Conservation (phyloP, 2,797 vertebrate genomes). For the Gallinago stenura region DNA sequence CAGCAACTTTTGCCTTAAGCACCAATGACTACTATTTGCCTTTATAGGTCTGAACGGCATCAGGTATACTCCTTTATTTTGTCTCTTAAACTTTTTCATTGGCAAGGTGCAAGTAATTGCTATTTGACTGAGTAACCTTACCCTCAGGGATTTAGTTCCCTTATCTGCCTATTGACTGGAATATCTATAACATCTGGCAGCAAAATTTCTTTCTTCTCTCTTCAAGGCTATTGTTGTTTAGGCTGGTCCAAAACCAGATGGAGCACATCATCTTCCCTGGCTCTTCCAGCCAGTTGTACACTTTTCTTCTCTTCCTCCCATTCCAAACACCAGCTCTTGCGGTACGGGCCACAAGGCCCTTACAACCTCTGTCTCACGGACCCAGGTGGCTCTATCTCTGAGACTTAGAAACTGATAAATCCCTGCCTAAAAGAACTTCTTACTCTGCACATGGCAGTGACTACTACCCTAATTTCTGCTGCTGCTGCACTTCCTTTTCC, state of each 20-base stretch:
- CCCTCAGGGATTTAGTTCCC: neutral
- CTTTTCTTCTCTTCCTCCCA: neutral
- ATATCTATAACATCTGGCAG: neutral
- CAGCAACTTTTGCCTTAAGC: neutral
- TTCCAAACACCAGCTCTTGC: neutral
- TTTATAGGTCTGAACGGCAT: neutral
- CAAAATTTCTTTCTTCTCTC: neutral
- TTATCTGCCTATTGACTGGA: neutral
- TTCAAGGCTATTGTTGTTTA: neutral
- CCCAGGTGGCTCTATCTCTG: neutral
- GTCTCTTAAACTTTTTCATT: neutral
- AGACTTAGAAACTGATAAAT: neutral
- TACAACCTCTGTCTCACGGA: rapidly evolving
- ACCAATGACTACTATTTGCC: rapidly evolving
- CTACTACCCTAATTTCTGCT: neutral
- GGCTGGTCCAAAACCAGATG: neutral
- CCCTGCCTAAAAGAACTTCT: rapidly evolving
- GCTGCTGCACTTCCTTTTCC: neutral
- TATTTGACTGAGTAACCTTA: neutral
- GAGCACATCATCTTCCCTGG: rapidly evolving
- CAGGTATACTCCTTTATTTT: neutral
- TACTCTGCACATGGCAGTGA: rapidly evolving
- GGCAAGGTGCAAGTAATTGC: neutral
- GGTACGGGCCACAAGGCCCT: neutral
- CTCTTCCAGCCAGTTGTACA: neutral